A percentile compares a stretch with the other conserved stretches of the same genome.
Conservation (phyloP, 2,797 vertebrate genomes). For the Ibycter americanus region DNA sequence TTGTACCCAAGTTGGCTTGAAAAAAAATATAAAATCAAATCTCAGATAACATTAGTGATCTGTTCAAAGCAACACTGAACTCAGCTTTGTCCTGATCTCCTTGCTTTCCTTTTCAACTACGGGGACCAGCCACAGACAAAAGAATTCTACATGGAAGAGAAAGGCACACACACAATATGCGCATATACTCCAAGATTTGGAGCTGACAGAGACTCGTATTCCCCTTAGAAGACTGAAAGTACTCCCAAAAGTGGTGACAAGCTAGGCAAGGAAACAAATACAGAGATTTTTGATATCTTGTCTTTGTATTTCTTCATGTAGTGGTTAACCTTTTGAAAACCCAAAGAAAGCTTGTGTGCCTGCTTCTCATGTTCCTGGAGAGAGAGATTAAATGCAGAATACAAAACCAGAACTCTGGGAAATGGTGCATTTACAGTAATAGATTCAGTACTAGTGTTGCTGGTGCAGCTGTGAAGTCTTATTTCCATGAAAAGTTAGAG, state of each 20-base stretch:
- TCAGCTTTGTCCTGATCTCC: not conserved
- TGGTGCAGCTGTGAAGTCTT: not conserved
- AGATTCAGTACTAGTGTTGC: not conserved
- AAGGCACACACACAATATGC: not conserved
- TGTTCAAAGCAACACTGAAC: not conserved
- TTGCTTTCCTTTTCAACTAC: not conserved
- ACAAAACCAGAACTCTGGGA: not conserved
- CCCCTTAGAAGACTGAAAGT: not conserved
- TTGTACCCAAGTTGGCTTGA: not conserved
- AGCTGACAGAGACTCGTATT: not conserved
- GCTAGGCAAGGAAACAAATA: not conserved
- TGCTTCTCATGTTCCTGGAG: not conserved
- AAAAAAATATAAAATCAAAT: not conserved
- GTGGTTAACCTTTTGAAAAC: not conserved
- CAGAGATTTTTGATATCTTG: not conserved
- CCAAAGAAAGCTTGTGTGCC: not conserved
- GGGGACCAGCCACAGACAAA: not conserved
- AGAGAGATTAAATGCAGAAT: not conserved
- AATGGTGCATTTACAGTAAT: not conserved
- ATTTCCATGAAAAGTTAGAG: not conserved
- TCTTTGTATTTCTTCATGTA: not conserved
- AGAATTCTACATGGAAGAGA: not conserved
- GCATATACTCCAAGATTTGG: accelerated
- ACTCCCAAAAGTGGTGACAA: not conserved
- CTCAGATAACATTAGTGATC: not conserved